phyloP scores from a whole-genome alignment of 2,888 invertebrate genomes.

The Fissipunctia ypsillon region DNA sequence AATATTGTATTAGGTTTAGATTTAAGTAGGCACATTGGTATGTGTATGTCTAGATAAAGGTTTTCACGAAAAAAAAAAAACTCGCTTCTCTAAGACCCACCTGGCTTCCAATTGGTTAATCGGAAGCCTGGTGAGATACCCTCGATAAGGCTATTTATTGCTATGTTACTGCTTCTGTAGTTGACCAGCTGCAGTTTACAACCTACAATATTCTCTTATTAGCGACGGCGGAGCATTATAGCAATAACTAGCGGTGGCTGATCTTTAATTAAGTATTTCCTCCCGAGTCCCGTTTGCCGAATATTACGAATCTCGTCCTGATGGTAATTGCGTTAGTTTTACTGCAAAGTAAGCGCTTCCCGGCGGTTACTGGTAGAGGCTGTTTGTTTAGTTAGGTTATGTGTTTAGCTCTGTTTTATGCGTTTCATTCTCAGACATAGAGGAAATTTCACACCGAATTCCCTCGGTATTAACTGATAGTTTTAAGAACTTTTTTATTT shows the following conservation, averaged over 20 bases:
- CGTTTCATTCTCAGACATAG: neutral
- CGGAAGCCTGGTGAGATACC: no score
- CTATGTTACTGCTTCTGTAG: no score
- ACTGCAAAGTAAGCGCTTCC: conserved; percentile 13
- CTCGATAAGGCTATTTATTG: no score
- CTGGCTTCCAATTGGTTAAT: no score
- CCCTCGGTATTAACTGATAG: neutral
- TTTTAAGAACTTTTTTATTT: no score
- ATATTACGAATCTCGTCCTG: conserved; percentile 7
- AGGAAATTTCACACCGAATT: neutral
- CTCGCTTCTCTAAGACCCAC: no score
- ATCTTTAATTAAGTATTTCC: neutral
- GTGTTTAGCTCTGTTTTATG: neutral
- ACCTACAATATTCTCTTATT: neutral
- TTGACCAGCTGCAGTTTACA: no score
- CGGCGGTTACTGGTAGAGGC: neutral
- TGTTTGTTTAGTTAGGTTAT: conserved; percentile 20
- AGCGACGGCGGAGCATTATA: neutral
- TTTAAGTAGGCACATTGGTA: no score
- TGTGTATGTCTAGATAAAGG: no score
- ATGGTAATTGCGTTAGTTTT: conserved; percentile 28
- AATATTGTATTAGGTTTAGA: no score
- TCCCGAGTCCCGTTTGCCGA: neutral
- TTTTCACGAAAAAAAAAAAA: no score
- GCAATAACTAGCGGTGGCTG: conserved; percentile 1